Evolutionary conservation across 2,888 invertebrate species (phyloP), one percentile per base, ranked within the genome.

Genomic region (Lissocephala sabroskyi): DNA sequence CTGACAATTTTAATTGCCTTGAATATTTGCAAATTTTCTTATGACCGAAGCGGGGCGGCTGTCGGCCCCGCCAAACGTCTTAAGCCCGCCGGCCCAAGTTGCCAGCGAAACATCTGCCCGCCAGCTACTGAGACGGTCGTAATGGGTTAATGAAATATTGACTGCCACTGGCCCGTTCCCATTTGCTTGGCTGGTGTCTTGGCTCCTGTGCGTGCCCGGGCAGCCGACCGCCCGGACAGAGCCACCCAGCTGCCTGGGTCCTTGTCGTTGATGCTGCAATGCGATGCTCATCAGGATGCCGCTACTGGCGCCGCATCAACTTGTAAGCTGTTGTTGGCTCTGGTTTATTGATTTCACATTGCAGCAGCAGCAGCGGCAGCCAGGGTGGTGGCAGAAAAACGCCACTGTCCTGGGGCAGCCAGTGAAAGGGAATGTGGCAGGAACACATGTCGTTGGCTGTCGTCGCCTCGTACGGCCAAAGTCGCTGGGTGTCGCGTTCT

Each of bases 1-100:
- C 65, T 63, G 71, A 71, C 71, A 67, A 71, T 75, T 73, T 73
- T 73, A 73, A 73, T 73, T 73, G 71, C 75, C 71, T 65, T 60
- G 71, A 73, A 73, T 70, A 68, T 65, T 70, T 73, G 74, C 65
- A 73, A 70, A 70, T 73, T 32, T 70, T 70, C 68, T 73, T 70
- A 61, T 68, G 62, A n/a, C n/a, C n/a, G n/a, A n/a, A n/a, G n/a
- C n/a, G n/a, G n/a, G n/a, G n/a, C n/a, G n/a, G n/a, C n/a, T n/a
- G n/a, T n/a, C n/a, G n/a, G n/a, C n/a, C n/a, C n/a, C n/a, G n/a
- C n/a, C n/a, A n/a, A n/a, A n/a, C n/a, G n/a, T n/a, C n/a, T n/a
- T n/a, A n/a, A n/a, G n/a, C n/a, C n/a, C n/a, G n/a, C n/a, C n/a
- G n/a, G n/a, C n/a, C n/a, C n/a, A n/a, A n/a, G n/a, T n/a, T 52